Conservation (phyloP, 1,140 invertebrate genomes). For the Laupala kohalensis region DNA sequence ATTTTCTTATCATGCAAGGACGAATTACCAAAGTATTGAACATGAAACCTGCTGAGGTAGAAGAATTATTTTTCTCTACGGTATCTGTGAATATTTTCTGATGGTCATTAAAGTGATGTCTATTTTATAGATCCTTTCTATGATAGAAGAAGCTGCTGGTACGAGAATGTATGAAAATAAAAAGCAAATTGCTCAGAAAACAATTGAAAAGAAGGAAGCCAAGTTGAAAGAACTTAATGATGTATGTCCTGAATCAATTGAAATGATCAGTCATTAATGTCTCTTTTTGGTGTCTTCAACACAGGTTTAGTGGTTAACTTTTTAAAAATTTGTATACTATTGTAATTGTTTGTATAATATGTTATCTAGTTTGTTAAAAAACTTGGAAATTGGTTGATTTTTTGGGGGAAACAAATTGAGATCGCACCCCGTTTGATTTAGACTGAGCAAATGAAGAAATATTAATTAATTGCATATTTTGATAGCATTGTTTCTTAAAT, state of each 20-base stretch:
- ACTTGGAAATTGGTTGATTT: no score
- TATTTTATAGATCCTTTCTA: constrained; percentile 67
- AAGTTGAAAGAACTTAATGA: constrained; percentile 77
- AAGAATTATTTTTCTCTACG: background rate
- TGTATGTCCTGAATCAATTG: constrained; percentile 40
- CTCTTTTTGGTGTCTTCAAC: no score
- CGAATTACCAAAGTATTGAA: constrained; percentile 98
- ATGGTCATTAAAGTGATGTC: background rate
- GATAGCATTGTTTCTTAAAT: no score
- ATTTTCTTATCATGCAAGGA: constrained; percentile 99
- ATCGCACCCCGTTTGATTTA: no score
- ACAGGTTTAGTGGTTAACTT: no score
- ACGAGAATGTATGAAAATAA: constrained; percentile 95
- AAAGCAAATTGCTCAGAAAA: constrained; percentile 73
- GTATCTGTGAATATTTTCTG: background rate
- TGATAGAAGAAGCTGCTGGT: constrained; percentile 99
- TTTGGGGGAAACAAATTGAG: no score
- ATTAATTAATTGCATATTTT: no score
- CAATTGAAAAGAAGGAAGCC: constrained; percentile 87
- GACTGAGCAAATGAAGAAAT: no score
- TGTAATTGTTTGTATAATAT: no score
- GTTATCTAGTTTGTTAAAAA: no score
- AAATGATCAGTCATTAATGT: no score
- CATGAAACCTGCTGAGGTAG: constrained; percentile 93
- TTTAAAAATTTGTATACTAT: no score